Evolutionary conservation across 2,113 vertebrate species (phyloP), one percentile per base, ranked within the genome.

Genomic region (Dinomys branickii): DNA sequence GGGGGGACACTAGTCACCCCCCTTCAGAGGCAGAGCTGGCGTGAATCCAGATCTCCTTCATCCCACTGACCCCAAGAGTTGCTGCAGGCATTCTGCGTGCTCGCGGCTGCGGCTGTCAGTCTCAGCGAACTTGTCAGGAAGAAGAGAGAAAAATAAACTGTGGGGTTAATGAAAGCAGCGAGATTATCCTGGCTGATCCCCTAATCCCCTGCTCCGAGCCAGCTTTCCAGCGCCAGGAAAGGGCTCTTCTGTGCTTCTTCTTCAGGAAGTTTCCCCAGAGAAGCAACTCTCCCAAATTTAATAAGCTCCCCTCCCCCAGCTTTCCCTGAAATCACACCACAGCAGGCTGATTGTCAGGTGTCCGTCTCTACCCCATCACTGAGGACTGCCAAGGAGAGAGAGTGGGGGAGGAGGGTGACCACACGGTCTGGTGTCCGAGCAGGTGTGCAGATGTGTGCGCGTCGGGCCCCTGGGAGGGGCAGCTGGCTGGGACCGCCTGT

Each of bases 91-190:
- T 63, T 82, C 91, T 1, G 10, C 26, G 44, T 17, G 61, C 54
- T 73, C 61, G 82, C 98, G 93, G 98, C 98, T 98, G 98, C 97
- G 98, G 98, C 97, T 95, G 97, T 94, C 97, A 97, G 91, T 95
- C 97, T 98, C 94, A 12, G 14, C 93, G 95, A 98, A 92, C 96
- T 98, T 97, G 97, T 98, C 96, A 97, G 95, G 98, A 94, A 91
- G 92, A 97, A 97, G 98, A 98, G 93, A 38, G 67, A 96, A 95
- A 98, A 98, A 98, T 95, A 98, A 98, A 98, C 98, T 97, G 94
- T 98, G 97, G 98, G 98, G 97, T 98, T 98, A 98, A 98, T 97
- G 98, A 98, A 98, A 98, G 98, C 98, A 98, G 98, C 35, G 96
- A 98, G 98, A 97, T 98, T 98, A 98, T 98, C 98, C 98, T 71